A percentile compares a stretch with the other conserved stretches of the same genome.
Conservation (phyloP, 2,888 invertebrate species). For the Hesperia comma region DNA sequence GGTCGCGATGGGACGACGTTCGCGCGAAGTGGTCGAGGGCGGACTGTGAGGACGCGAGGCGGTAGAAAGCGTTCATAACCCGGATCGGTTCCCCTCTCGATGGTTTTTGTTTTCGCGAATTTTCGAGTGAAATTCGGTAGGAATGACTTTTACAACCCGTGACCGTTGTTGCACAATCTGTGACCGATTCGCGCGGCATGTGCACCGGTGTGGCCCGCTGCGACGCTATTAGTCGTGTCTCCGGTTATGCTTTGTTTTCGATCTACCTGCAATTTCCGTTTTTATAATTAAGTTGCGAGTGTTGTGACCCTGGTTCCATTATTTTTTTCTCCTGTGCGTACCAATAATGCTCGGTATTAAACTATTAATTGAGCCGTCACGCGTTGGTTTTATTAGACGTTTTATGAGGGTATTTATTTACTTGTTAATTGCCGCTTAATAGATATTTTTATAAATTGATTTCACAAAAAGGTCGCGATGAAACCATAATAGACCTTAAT, state of each 20-base stretch:
- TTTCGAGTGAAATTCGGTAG: slow-evolving; percentile 69
- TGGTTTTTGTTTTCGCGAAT: slow-evolving; percentile 69
- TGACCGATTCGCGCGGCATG: slow-evolving; percentile 26
- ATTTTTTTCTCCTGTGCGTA: slow-evolving; percentile 6
- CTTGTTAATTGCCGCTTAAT: too few relatives aligned
- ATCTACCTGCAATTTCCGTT: slow-evolving; percentile 30
- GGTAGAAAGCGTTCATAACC: slow-evolving; percentile 72
- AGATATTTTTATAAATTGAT: too few relatives aligned
- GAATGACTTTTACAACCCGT: slow-evolving; percentile 60
- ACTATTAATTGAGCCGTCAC: not conserved
- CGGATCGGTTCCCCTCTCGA: slow-evolving; percentile 60
- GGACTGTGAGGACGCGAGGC: slow-evolving; percentile 57
- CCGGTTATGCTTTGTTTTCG: slow-evolving; percentile 25
- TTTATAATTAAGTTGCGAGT: slow-evolving; percentile 15
- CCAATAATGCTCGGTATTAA: not conserved
- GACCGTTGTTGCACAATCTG: slow-evolving; percentile 59
- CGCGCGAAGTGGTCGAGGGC: slow-evolving; percentile 56
- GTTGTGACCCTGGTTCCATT: slow-evolving; percentile 14
- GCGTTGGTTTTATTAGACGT: not conserved
- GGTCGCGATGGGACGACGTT: slow-evolving; percentile 48
- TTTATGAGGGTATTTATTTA: not conserved
- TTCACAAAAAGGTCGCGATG: too few relatives aligned
- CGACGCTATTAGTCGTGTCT: slow-evolving; percentile 12
- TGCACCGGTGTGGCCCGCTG: slow-evolving; percentile 25
- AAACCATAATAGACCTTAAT: too few relatives aligned